Base-by-base conservation (phyloP, 2,113 vertebrate genomes). In the Lutjanus erythropterus region DNA sequence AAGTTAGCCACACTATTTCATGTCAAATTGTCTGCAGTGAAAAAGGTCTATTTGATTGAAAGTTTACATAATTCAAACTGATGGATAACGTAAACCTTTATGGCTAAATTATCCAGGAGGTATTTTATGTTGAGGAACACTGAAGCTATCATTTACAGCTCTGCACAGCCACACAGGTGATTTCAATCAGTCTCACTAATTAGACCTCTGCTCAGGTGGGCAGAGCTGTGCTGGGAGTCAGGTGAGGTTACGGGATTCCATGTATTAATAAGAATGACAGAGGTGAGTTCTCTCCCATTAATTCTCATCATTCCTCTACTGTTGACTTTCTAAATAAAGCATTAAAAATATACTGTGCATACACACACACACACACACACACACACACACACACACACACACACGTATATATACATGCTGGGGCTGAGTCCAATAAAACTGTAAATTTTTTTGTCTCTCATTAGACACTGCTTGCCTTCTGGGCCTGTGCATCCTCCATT, bases 371-470 rank as follows among this genome's bases (percentile, higher is more conserved):
- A n/a, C n/a, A n/a, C n/a, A n/a, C n/a, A n/a, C n/a, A n/a, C n/a
- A n/a, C n/a, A n/a, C n/a, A n/a, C n/a, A n/a, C n/a, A n/a, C n/a
- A n/a, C n/a, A n/a, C n/a, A n/a, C n/a, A n/a, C n/a, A n/a, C n/a
- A n/a, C n/a, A n/a, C n/a, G n/a, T n/a, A 46, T 19, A 12, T 10
- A 10, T 46, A 46, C 18, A 18, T 9, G 44, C 44, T 46, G 44
- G 5, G 44, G 2, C 18, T 19, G 44, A n/a, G 46, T n/a, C 21
- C 46, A 49, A 3, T 49, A 49, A 49, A 50, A 64, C 49, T 31
- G 11, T n/a, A n/a, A n/a, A n/a, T n/a, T n/a, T 14, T 19, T 55
- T n/a, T 42, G 58, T 71, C n/a, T 68, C 33, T 66, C 72, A 42
- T 77, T 55, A 71, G 53, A 49, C 60, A n/a, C 35, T 5, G 15